Conservation (phyloP, 37 sponge, comb jelly and placozoan species). For the Eunapius fragilis region DNA sequence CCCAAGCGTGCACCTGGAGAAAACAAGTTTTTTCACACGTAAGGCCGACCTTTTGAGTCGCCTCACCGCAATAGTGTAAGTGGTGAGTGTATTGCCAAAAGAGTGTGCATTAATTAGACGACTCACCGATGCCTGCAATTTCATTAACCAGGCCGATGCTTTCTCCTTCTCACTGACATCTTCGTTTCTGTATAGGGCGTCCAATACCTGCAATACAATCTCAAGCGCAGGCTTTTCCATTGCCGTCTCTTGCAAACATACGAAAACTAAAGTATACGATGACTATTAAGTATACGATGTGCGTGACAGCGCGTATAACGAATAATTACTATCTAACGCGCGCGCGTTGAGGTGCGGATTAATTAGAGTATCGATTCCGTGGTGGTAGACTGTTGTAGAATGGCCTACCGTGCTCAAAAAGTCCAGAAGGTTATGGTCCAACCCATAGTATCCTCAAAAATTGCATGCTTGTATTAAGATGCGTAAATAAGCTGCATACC, state of each 20-base stretch:
- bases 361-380: background rate
- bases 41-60: too few relatives aligned
- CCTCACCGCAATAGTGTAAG: too few relatives aligned
- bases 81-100: background rate
- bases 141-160: conserved; percentile 65
- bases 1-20: conserved; percentile 84
- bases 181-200: conserved; percentile 41
- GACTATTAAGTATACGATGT: background rate
- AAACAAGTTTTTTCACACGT: background rate
- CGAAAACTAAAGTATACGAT: background rate
- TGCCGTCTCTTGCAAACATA: background rate
- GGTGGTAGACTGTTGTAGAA: conserved; percentile 6
- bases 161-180: conserved; percentile 43
- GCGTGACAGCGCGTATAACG: background rate
- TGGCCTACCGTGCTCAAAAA: conserved; percentile 93
- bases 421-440: conserved; percentile 99
- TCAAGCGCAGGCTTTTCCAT: conserved; percentile 79
- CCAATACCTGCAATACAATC: conserved; percentile 60
- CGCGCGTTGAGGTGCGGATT: background rate
- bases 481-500: background rate
- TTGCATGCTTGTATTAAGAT: background rate
- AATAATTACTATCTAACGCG: background rate
- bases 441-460: conserved; percentile 91
- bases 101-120: conserved; percentile 40
- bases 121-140: conserved; percentile 67